phyloP scores from a whole-genome alignment of 2,888 invertebrate genomes.

The Cephonodes hylas region DNA sequence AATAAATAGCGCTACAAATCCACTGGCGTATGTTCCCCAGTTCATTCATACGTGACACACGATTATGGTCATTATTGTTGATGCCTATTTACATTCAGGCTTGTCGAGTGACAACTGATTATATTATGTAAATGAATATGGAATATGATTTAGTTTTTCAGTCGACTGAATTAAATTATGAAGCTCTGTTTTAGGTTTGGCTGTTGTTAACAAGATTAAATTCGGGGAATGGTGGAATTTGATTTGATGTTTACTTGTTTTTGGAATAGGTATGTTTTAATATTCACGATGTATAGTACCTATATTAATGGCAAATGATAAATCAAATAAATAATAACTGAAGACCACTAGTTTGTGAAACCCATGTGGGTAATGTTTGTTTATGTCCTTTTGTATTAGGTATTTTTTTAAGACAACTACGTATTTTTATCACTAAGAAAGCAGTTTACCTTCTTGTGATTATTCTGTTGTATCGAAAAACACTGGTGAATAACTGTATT shows the following conservation, averaged over 20 bases:
- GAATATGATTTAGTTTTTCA: background rate
- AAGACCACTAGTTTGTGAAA: too few relatives aligned
- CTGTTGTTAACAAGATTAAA: background rate
- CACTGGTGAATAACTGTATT: too few relatives aligned
- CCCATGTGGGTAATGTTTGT: too few relatives aligned
- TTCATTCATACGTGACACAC: conserved; percentile 47
- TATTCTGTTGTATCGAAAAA: too few relatives aligned
- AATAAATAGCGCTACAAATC: conserved; percentile 59
- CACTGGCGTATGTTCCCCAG: conserved; percentile 36
- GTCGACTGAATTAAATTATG: too few relatives aligned
- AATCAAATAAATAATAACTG: too few relatives aligned
- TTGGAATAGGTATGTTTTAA: background rate
- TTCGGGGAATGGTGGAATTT: background rate
- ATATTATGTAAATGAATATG: conserved; percentile 1
- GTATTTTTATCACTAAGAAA: too few relatives aligned
- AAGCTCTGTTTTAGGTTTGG: background rate
- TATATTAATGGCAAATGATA: too few relatives aligned
- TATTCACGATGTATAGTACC: too few relatives aligned
- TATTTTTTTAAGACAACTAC: too few relatives aligned
- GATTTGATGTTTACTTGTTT: background rate
- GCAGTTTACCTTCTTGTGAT: too few relatives aligned
- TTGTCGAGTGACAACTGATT: conserved; percentile 2
- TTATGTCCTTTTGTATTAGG: too few relatives aligned
- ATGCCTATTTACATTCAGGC: conserved; percentile 16
- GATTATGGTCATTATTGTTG: conserved; percentile 47